A percentile compares a stretch with the other conserved stretches of the same genome.
phyloP scores from a whole-genome alignment of 2,888 invertebrate genomes.

The Mesorhabditis sp. region DNA sequence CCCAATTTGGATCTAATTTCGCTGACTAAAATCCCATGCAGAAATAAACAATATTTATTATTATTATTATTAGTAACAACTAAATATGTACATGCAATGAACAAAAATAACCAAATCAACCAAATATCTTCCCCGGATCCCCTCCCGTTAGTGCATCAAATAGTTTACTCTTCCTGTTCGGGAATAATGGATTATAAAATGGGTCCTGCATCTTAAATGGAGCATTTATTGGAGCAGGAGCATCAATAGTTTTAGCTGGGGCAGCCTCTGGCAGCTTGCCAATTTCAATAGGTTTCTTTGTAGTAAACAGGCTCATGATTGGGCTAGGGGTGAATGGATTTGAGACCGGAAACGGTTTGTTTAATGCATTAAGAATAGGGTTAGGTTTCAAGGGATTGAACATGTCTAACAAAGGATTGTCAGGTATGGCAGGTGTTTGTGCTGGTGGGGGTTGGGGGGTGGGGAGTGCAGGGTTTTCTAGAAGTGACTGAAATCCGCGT shows the following conservation, averaged over 20 bases:
- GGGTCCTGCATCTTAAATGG: constrained; percentile 43
- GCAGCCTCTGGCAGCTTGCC: constrained; percentile 8
- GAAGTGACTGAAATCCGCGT: background rate
- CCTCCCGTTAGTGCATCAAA: constrained; percentile 42
- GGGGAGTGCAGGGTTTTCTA: background rate
- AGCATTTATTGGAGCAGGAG: constrained; percentile 11
- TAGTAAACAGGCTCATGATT: constrained; percentile 43
- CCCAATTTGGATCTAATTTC: background rate
- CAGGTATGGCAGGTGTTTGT: constrained; percentile 17
- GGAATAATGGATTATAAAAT: constrained; percentile 47
- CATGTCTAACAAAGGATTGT: background rate
- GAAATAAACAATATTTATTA: background rate
- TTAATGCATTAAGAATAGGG: constrained; percentile 19
- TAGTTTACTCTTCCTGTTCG: constrained; percentile 41
- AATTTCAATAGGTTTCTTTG: constrained; percentile 14
- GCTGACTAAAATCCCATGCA: background rate
- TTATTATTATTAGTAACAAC: too few species aligned
- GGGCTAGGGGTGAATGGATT: constrained; percentile 50
- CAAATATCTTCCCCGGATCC: constrained; percentile 31
- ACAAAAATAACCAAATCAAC: constrained; percentile 15
- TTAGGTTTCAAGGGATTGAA: constrained; percentile 1
- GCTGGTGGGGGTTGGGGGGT: constrained; percentile 24
- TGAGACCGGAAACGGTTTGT: constrained; percentile 9
- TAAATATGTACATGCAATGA: background rate
- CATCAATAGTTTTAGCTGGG: background rate